Evolutionary conservation across 2,113 vertebrate species (phyloP).

Genomic region (Sturnus vulgaris): DNA sequence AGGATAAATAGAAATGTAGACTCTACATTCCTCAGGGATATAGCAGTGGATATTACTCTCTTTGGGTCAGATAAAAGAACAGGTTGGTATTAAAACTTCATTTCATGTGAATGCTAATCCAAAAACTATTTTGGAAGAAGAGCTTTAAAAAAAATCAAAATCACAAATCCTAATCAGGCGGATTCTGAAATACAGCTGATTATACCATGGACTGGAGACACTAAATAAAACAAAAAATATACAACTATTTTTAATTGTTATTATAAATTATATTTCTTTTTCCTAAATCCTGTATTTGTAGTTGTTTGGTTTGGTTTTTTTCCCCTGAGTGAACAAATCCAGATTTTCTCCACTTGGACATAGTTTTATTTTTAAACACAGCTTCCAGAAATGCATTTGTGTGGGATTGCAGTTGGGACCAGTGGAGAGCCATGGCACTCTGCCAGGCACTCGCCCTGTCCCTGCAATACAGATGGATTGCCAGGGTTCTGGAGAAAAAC

Average conservation of each 20-base stretch:
- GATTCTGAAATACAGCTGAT: constrained; percentile 11
- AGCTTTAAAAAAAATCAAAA: not conserved
- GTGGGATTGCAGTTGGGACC: constrained; percentile 27
- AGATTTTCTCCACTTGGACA: constrained; percentile 16
- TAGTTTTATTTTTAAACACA: constrained; percentile 26
- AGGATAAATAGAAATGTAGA: not conserved
- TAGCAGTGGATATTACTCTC: not conserved
- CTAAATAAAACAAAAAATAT: not conserved
- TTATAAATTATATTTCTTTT: not conserved
- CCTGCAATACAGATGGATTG: not conserved
- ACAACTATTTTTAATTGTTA: not conserved
- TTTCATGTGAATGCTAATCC: constrained; percentile 21
- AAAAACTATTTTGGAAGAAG: constrained; percentile 16
- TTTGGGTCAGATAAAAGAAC: not conserved
- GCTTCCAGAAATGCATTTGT: constrained; percentile 19
- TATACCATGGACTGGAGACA: not conserved
- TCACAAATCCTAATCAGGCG: not conserved
- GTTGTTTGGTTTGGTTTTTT: not conserved
- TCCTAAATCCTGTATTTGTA: not conserved
- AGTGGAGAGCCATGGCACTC: not conserved
- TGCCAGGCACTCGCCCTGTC: not conserved
- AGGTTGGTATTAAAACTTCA: constrained; percentile 14
- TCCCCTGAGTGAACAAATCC: not conserved
- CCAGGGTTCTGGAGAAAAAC: constrained; percentile 26
- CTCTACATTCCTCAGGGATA: not conserved